Evolutionary conservation across 2,113 vertebrate genomes (phyloP), one percentile per base, ranked within the genome.

Genomic region (Serranochromis macrocephalus): DNA sequence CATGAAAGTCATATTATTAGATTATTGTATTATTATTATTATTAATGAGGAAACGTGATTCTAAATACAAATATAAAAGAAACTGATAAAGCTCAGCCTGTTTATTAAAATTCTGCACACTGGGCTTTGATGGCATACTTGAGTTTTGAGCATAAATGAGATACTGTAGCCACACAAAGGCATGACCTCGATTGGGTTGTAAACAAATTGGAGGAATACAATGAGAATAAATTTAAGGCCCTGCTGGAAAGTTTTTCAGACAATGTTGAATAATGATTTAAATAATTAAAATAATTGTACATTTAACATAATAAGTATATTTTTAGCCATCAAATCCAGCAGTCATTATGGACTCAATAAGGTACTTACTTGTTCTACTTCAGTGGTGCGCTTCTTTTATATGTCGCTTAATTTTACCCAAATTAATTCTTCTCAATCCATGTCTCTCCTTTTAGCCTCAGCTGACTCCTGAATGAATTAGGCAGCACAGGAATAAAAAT

Each of bases 301-400:
- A 54, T 16, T 54, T 75, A 12, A 75, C 7, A 31, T 19, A 8
- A 54, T 53, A 10, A 83, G 33, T 54, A 40, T 10, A 29, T 33
- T 24, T 78, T 51, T 78, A 49, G 7, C 17, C 26, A 3, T 51
- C 3, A 75, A 36, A 73, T 84, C 2, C 82, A 49, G 57, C 7
- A 79, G 24, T 84, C 5, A 45, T 3, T n/a, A 54, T 4, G 75
- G 58, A 81, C 13, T 78, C 53, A 83, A 47, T 49, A 40, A 83
- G 81, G 51, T 88, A 94, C 94, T 91, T 42, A 91, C 89, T 45
- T 89, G 11, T 82, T 90, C 58, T 75, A 36, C 55, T 88, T 85
- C 45, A 79, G 31, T 66, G 17, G 2, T 78, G 85, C 78, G 51
- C 81, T 19, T 55, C 47, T 45, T 1, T 40, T 33, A 85, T 42